Evolutionary conservation across 1,140 invertebrate species (phyloP).

Genomic region (Uloborus diversus): DNA sequence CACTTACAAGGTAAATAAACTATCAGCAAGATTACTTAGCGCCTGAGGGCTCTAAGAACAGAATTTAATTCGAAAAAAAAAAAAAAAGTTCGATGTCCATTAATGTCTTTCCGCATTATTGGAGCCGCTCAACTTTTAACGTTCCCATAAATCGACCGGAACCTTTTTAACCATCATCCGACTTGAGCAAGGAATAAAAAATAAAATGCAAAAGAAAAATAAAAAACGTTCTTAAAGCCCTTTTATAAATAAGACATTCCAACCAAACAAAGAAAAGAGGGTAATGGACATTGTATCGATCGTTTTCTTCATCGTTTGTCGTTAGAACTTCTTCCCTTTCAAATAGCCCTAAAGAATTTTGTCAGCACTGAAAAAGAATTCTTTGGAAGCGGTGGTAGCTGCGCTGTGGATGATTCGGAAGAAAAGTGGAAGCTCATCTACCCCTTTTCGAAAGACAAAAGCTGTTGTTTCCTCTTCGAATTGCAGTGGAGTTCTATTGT

Average conservation of each 20-base stretch:
- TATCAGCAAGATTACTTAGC: too few species aligned
- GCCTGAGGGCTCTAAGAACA: too few species aligned
- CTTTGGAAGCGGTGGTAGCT: too few species aligned
- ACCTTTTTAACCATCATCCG: not conserved
- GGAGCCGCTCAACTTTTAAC: not conserved
- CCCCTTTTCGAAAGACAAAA: too few species aligned
- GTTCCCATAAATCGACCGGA: not conserved
- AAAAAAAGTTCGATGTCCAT: not conserved
- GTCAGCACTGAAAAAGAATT: too few species aligned
- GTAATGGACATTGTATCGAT: not conserved
- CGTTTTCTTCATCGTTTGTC: not conserved
- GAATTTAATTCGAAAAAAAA: not conserved
- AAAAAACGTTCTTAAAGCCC: not conserved
- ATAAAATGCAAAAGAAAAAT: not conserved
- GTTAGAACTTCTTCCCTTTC: too few species aligned
- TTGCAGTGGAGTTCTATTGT: too few species aligned
- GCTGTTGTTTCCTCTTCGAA: too few species aligned
- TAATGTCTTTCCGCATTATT: not conserved
- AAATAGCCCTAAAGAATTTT: too few species aligned
- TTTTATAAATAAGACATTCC: not conserved
- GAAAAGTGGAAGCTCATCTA: too few species aligned
- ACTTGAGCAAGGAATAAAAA: not conserved
- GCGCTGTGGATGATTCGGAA: too few species aligned
- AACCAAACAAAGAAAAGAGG: not conserved
- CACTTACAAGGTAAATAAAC: too few species aligned